These are phyloP conservation scores for Busseola fusca DNA, from an alignment of 2,888 invertebrate genomes.

Conservation along the genomic window DNA sequence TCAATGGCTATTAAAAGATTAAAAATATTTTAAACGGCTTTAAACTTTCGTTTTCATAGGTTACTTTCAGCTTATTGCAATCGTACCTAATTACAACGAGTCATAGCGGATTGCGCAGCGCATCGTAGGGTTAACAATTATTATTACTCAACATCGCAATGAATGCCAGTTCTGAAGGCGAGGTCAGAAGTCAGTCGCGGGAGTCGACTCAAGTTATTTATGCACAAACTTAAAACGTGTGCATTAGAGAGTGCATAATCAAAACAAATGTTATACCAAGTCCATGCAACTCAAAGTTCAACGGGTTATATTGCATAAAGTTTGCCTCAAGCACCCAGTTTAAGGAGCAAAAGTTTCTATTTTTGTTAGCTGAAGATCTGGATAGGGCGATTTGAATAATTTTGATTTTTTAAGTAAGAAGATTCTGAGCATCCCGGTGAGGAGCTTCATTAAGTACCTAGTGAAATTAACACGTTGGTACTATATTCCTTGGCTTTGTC, in stretches of 20 bases:
- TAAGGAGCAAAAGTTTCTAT: constrained; percentile 44
- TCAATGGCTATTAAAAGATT: background rate
- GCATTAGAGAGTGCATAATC: constrained; percentile 64
- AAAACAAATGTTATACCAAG: constrained; percentile 62
- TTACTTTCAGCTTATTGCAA: constrained; percentile 16
- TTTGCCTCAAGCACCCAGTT: constrained; percentile 49
- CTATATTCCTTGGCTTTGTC: constrained; percentile 1
- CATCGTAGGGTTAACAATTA: constrained; percentile 47
- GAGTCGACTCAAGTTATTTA: constrained; percentile 61
- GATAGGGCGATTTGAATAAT: constrained; percentile 40
- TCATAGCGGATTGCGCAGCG: constrained; percentile 46
- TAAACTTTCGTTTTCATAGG: background rate
- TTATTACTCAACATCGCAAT: constrained; percentile 50
- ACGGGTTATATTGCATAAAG: constrained; percentile 58
- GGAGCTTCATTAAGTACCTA: constrained; percentile 4
- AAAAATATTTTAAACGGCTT: background rate
- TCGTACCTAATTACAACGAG: constrained; percentile 19
- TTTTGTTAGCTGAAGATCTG: constrained; percentile 44
- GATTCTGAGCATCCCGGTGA: background rate
- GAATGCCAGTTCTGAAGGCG: constrained; percentile 55
- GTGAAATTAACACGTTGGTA: background rate
- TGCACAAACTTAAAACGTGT: constrained; percentile 64
- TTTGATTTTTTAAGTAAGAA: constrained; percentile 28
- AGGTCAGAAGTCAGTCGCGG: constrained; percentile 70
- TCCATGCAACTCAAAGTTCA: constrained; percentile 60